Evolutionary conservation across 2,797 vertebrate species (phyloP), one percentile per base, ranked within the genome.

Genomic region (Peromyscus melanophrys): DNA sequence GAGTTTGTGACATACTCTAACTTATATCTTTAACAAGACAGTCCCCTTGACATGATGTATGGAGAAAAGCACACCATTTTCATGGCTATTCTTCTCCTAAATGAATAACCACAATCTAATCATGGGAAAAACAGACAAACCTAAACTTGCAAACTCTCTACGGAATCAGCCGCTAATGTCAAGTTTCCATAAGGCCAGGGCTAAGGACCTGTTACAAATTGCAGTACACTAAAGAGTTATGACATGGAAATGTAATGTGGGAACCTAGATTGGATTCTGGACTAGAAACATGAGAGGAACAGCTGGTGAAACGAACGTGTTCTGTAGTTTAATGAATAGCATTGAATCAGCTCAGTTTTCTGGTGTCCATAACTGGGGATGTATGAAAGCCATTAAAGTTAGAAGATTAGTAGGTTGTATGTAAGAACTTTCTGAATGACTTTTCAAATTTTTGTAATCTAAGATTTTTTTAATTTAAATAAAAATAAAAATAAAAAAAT

Each of bases 391-490:
- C 27, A 6, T 67, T 94, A 85, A 96, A 65, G 37, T 49, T 73
- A 71, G n/a, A 46, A 90, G 77, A 10, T 73, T 17, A 29, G 34
- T 83, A 77, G 86, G 83, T 59, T 81, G 71, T n/a, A 75, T 29
- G n/a, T 23, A 2, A 2, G 40, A 87, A 88, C 21, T 29, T 40
- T 82, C 2, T 59, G 12, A 2, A 76, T 59, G 67, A 27, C 57
- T 87, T 94, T 43, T 82, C 61, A 7, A 59, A 57, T 12, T 83
- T 84, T 81, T 69, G n/a, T 83, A 52, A 43, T 75, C 21, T 95
- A 65, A 89, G 67, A 80, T 19, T 59, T 83, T 83, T 94, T 86
- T 11, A 91, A 92, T n/a, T 69, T 69, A 69, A 73, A 46, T 90
- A 63, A 55, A 71, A 31, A 52, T 52, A 52, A 52, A 52, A 31